Conservation (phyloP, 2,797 vertebrate species). For the Psittacula derbiana region DNA sequence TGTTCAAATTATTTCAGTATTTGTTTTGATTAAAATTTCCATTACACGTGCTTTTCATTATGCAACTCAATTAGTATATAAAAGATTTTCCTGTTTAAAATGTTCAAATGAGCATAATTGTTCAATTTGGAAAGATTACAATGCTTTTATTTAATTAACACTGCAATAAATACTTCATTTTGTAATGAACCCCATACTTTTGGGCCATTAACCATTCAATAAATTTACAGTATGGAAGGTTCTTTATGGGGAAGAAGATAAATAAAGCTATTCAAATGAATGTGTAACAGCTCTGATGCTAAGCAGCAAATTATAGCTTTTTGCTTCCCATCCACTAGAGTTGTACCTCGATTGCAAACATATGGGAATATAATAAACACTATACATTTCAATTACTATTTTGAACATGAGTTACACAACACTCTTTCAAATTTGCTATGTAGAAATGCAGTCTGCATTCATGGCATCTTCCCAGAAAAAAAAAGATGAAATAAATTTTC, state of each 20-base stretch:
- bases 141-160: slow-evolving; percentile 88
- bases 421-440: neutral
- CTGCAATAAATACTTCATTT: slow-evolving; percentile 85
- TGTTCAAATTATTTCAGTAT: slow-evolving; percentile 78
- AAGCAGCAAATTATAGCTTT: slow-evolving; percentile 74
- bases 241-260: slow-evolving; percentile 78
- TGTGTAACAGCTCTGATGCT: slow-evolving; percentile 66
- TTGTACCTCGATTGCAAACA: slow-evolving; percentile 77
- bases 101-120: slow-evolving; percentile 88
- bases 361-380: slow-evolving; percentile 70
- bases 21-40: slow-evolving; percentile 86
- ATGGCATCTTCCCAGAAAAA: slow-evolving; percentile 10
- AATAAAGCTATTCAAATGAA: slow-evolving; percentile 77
- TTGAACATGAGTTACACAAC: slow-evolving; percentile 55
- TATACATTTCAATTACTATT: slow-evolving; percentile 67
- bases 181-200: slow-evolving; percentile 84
- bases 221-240: slow-evolving; percentile 80
- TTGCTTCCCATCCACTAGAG: slow-evolving; percentile 66
- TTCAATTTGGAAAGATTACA: slow-evolving; percentile 88
- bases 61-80: slow-evolving; percentile 82
- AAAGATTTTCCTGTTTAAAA: slow-evolving; percentile 84
- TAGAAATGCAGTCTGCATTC: neutral
- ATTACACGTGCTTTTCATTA: slow-evolving; percentile 85
- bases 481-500: neutral
- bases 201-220: slow-evolving; percentile 80